phyloP scores from a whole-genome alignment of 2,113 vertebrate genomes.

The Chaetura pelagica region DNA sequence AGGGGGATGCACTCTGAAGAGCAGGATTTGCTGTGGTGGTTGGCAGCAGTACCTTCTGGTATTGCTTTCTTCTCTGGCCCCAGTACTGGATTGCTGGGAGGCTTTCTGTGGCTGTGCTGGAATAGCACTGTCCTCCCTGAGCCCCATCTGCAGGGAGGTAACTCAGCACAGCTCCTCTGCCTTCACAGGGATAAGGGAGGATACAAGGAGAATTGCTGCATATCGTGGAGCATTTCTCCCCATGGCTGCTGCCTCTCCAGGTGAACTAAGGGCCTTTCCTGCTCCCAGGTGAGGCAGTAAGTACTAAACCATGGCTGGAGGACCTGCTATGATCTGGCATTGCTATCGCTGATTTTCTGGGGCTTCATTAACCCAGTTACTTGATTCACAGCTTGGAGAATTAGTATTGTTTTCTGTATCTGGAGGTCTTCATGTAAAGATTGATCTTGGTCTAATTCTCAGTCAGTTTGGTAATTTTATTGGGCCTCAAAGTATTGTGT shows the following conservation, averaged over 20 bases:
- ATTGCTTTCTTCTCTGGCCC: not conserved
- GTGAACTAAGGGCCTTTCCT: not conserved
- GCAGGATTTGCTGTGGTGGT: accelerated
- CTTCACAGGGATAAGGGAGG: accelerated
- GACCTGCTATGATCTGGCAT: not conserved
- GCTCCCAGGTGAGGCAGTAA: not conserved
- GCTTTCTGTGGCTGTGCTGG: not conserved
- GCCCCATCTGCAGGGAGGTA: not conserved
- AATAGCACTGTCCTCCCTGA: not conserved
- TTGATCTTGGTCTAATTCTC: conserved; percentile 61
- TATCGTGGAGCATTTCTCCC: not conserved
- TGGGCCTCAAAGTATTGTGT: conserved; percentile 59
- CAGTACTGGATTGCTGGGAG: not conserved
- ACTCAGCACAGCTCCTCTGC: not conserved
- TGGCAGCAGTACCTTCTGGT: not conserved
- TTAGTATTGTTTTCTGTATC: conserved; percentile 5
- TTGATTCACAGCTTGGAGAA: conserved; percentile 41
- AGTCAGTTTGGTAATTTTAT: conserved; percentile 66
- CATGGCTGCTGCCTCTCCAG: not conserved
- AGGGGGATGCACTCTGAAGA: not conserved
- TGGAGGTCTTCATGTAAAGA: conserved; percentile 21
- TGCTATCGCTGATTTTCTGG: not conserved
- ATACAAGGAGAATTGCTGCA: not conserved
- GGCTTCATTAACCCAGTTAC: not conserved
- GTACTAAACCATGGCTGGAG: not conserved